Conservation (phyloP, 2,888 invertebrate genomes). For the Graphium colonna region DNA sequence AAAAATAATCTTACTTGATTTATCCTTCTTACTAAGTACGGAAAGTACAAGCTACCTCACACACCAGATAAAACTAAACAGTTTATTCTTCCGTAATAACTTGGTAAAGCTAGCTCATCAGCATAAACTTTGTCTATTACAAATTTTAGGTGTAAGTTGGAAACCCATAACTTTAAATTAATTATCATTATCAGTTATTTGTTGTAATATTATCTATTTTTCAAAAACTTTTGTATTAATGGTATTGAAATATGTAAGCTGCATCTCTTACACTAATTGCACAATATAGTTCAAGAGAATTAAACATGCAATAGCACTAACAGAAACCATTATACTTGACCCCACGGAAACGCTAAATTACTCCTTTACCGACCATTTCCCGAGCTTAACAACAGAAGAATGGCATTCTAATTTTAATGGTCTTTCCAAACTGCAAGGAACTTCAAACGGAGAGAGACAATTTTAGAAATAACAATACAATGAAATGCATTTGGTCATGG, state of each 20-base stretch:
- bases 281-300: background rate
- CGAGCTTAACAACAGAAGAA: background rate
- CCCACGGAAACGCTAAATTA: constrained; percentile 4
- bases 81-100: too few relatives aligned
- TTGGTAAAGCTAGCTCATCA: too few relatives aligned
- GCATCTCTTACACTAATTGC: background rate
- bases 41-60: too few relatives aligned
- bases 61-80: too few relatives aligned
- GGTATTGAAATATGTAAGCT: background rate
- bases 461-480: constrained; percentile 3
- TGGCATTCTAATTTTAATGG: constrained; percentile 15
- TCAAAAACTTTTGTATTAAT: too few relatives aligned
- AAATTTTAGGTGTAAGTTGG: too few relatives aligned
- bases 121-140: too few relatives aligned
- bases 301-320: constrained; percentile 3
- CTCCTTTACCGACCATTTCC: constrained; percentile 14
- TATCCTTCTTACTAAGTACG: too few relatives aligned
- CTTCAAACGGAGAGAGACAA: background rate
- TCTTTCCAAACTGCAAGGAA: background rate
- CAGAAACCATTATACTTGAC: constrained; percentile 9
- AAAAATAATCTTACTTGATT: too few relatives aligned
- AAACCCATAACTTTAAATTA: too few relatives aligned
- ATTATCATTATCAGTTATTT: too few relatives aligned
- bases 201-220: too few relatives aligned
- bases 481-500: constrained; percentile 1